Percentiles rank a stretch among this genome's conserved stretches.
Conservation (phyloP, 2,888 invertebrate species). For the Spodoptera exigua region DNA sequence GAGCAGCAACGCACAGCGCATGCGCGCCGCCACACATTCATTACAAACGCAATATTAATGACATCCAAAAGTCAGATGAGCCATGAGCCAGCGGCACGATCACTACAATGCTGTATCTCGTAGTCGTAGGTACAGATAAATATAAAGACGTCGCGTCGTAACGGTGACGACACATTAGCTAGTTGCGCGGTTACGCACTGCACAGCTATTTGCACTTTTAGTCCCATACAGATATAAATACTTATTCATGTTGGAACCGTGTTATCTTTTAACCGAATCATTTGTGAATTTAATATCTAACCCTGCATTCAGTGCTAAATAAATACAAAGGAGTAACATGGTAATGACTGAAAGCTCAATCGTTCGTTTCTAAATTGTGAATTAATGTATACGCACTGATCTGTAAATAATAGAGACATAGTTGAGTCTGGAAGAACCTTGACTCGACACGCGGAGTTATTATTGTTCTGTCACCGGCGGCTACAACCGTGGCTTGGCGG, state of each 20-base stretch:
- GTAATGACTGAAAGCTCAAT: too few species aligned
- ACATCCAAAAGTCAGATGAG: constrained; percentile 37
- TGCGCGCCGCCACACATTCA: constrained; percentile 61
- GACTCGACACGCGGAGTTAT: constrained; percentile 72
- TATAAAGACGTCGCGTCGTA: constrained; percentile 53
- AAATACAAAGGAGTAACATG: too few species aligned
- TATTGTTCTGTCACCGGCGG: constrained; percentile 68
- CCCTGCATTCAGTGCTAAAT: too few species aligned
- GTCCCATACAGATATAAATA: constrained; percentile 60
- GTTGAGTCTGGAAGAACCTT: constrained; percentile 65
- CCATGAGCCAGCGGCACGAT: constrained; percentile 27
- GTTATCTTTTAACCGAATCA: constrained; percentile 29
- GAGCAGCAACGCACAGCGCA: constrained; percentile 61
- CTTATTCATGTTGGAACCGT: constrained; percentile 40
- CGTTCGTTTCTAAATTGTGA: too few species aligned
- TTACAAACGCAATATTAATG: constrained; percentile 56
- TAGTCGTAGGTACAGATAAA: constrained; percentile 12
- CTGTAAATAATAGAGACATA: constrained; percentile 57
- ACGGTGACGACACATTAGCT: constrained; percentile 61
- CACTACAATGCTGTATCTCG: constrained; percentile 33
- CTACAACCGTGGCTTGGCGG: constrained; percentile 47
- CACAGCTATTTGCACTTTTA: constrained; percentile 60
- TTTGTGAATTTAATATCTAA: too few species aligned
- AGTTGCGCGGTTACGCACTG: constrained; percentile 64
- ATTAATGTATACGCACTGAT: constrained; percentile 1